Conservation (phyloP, 2,113 vertebrate species). For the Condylura cristata region DNA sequence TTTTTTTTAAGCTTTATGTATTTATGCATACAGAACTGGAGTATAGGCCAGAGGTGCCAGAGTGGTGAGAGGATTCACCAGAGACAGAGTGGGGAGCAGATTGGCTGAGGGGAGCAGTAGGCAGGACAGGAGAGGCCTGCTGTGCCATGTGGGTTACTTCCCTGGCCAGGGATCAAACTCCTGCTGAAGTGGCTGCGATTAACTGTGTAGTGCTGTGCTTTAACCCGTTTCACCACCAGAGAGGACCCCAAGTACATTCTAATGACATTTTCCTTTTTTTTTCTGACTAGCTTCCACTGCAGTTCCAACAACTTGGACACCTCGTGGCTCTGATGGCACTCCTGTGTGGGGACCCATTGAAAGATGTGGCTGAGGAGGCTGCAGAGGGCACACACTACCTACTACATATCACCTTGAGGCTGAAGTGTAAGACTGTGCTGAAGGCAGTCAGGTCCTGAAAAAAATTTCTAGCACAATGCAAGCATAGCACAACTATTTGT, state of each 20-base stretch:
- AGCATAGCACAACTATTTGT: neutral
- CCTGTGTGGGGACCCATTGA: constrained; percentile 69
- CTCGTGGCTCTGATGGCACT: constrained; percentile 69
- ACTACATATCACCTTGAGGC: constrained; percentile 54
- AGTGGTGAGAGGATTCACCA: too few species aligned
- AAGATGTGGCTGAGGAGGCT: constrained; percentile 64
- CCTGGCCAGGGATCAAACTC: too few species aligned
- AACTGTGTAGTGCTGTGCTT: too few species aligned
- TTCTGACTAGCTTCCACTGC: constrained; percentile 66
- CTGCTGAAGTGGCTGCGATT: too few species aligned
- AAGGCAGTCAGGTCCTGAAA: neutral
- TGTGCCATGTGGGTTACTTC: too few species aligned
- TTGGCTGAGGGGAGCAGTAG: too few species aligned
- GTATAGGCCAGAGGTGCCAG: too few species aligned
- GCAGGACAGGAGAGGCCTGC: too few species aligned
- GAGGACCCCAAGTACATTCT: constrained; percentile 37
- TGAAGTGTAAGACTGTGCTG: constrained; percentile 71
- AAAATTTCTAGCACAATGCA: neutral
- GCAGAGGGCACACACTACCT: constrained; percentile 62
- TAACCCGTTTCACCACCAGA: too few species aligned
- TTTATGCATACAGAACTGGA: too few species aligned
- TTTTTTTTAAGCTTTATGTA: too few species aligned
- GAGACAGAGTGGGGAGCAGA: too few species aligned
- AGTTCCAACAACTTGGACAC: constrained; percentile 72
- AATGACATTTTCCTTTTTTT: constrained; percentile 43